Base-by-base conservation (phyloP, 2,113 vertebrate species). In the Amphiprion ocellaris region DNA sequence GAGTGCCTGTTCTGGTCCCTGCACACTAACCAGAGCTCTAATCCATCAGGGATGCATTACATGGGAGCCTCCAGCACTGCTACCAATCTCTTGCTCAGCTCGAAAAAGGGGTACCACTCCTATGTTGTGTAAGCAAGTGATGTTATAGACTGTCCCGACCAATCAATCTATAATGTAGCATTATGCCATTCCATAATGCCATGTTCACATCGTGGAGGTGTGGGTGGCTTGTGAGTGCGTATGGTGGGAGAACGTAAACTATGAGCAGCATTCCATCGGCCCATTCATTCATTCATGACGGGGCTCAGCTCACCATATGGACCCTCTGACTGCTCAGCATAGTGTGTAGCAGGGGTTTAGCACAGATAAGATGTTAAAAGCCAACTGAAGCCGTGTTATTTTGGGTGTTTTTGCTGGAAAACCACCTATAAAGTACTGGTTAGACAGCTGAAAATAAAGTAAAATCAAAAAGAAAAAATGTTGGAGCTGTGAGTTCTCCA, bases 1-100 rank as follows among this genome's bases (percentile, higher is more conserved):
- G 82, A 85, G 84, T 75, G 77, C 69, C 82, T 83, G 84, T 70
- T 88, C 85, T 87, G 79, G 87, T 85, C 78, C 83, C 54, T 81
- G 56, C 82, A 92, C 90, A 89, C 85, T 83, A 89, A 78, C 85
- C 86, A 85, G 70, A 87, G 80, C 78, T 54, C 68, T 87, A 86
- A 90, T 91, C 87, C 89, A 88, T 86, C 83, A 90, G 52, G 84
- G 86, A 86, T 85, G 82, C 83, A 88, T 92, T 92, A 85, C 86
- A 89, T 72, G 69, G 62, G 77, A 87, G 63, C 66, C 79, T 86
- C 74, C 74, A 81, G 86, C 23, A 0, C 77, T 66, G 71, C 77
- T 21, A 54, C 69, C 71, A 82, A 84, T 67, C 74, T 71, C 71
- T 64, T 82, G 80, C 74, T 82, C 58, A 68, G 79, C 80, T 76